Percentiles rank a stretch among this genome's conserved stretches.
Conservation (phyloP, 2,888 invertebrate species). For the Drosophila buzzatii region DNA sequence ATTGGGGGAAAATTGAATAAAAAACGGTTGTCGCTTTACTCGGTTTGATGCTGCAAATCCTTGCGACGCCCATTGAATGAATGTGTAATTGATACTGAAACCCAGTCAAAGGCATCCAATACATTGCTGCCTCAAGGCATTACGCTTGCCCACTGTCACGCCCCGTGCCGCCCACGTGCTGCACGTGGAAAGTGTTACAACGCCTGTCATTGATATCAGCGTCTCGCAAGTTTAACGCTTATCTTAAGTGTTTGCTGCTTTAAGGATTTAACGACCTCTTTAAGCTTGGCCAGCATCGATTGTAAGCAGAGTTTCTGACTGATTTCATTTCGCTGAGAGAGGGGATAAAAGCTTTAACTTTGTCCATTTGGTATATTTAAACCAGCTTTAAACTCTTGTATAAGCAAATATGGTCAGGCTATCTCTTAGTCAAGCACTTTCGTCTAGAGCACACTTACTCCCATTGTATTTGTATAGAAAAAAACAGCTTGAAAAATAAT, state of each 20-base stretch:
- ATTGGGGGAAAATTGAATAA: constrained; percentile 70
- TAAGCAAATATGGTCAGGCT: neutral
- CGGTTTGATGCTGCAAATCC: constrained; percentile 50
- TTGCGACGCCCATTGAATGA: constrained; percentile 65
- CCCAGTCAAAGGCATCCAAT: constrained; percentile 65
- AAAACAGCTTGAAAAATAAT: neutral
- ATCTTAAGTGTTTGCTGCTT: constrained; percentile 35
- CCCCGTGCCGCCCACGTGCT: neutral
- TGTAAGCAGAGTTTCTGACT: neutral
- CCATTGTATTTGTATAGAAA: neutral
- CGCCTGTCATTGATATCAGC: constrained; percentile 50
- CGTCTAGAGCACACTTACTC: neutral
- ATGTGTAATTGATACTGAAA: constrained; percentile 76
- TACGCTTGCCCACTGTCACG: neutral
- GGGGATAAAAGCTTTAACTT: neutral
- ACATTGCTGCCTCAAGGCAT: constrained; percentile 42
- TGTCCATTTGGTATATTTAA: neutral
- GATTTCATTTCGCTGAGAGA: neutral
- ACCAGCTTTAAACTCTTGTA: neutral
- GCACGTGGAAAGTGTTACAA: constrained; percentile 40
- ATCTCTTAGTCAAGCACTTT: neutral
- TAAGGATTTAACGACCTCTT: constrained; percentile 22
- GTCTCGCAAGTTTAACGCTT: constrained; percentile 24
- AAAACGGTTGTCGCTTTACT: constrained; percentile 58
- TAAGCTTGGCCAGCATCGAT: neutral